These are phyloP conservation scores for Acanthoscelides obtectus DNA, from an alignment of 2,888 invertebrate species.

Conservation along the genomic window DNA sequence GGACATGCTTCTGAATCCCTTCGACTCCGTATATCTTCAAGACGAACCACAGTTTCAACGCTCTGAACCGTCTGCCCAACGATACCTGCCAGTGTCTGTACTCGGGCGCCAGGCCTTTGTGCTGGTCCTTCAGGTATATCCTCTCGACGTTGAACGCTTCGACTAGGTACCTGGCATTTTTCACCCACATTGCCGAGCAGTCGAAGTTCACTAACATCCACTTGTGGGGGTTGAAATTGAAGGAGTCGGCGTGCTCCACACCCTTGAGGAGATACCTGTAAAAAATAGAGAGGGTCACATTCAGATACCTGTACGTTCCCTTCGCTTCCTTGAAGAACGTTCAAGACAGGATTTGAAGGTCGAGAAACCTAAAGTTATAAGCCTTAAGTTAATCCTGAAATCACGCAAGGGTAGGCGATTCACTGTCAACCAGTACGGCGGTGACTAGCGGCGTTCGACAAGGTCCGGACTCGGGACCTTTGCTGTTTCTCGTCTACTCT, in stretches of 20 bases:
- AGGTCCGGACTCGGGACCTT: too few relatives aligned
- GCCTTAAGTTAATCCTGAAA: too few relatives aligned
- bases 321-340: too few relatives aligned
- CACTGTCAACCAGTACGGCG: too few relatives aligned
- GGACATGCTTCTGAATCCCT: slow-evolving; percentile 72
- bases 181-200: slow-evolving; percentile 91
- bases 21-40: slow-evolving; percentile 77
- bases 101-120: slow-evolving; percentile 57
- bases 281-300: too few relatives aligned
- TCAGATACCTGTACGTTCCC: too few relatives aligned
- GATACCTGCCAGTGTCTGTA: slow-evolving; percentile 86
- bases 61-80: slow-evolving; percentile 82
- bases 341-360: too few relatives aligned
- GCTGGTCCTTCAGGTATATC: slow-evolving; percentile 79
- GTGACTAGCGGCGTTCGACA: too few relatives aligned
- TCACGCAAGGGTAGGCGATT: too few relatives aligned
- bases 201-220: slow-evolving; percentile 95
- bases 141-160: slow-evolving; percentile 91
- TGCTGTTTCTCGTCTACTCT: too few relatives aligned
- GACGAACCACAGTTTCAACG: slow-evolving; percentile 91
- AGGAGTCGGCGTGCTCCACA: slow-evolving; percentile 78
- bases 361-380: too few relatives aligned
- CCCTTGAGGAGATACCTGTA: slow-evolving; percentile 48
- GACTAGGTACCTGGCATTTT: slow-evolving; percentile 73
- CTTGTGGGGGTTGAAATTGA: slow-evolving; percentile 94